Percentiles rank a stretch among this genome's conserved stretches.
These are phyloP conservation scores for Stigmatopora nigra DNA, from an alignment of 2,113 vertebrate genomes.

Conservation along the genomic window DNA sequence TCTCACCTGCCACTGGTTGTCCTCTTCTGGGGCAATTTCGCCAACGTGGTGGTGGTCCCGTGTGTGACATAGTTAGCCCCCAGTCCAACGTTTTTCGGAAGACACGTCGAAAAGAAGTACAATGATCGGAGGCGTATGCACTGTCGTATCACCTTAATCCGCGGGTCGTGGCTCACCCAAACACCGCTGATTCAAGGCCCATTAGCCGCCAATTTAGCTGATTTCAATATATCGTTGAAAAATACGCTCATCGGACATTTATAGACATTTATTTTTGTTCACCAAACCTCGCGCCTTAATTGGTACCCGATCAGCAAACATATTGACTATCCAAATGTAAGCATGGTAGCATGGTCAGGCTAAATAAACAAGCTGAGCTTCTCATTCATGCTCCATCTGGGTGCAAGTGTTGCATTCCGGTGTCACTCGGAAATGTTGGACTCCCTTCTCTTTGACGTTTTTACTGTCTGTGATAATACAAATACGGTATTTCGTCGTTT, in stretches of 20 bases:
- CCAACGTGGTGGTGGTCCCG: slow-evolving; percentile 90
- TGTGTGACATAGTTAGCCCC: slow-evolving; percentile 73
- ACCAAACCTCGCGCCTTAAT: slow-evolving; percentile 7
- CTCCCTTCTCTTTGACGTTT: not conserved
- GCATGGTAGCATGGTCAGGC: slow-evolving; percentile 18
- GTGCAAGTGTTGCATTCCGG: not conserved
- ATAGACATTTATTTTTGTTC: not conserved
- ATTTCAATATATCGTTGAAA: slow-evolving; percentile 29
- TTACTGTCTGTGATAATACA: not conserved
- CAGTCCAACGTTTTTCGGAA: not conserved
- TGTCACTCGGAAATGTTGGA: not conserved
- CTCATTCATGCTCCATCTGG: slow-evolving; percentile 13
- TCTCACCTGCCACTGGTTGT: slow-evolving; percentile 87
- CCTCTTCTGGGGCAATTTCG: slow-evolving; percentile 89
- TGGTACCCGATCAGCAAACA: slow-evolving; percentile 31
- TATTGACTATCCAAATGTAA: slow-evolving; percentile 4
- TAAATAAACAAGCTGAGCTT: slow-evolving; percentile 20
- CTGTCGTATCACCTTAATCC: not conserved
- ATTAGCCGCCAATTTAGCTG: slow-evolving; percentile 5
- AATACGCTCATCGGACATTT: slow-evolving; percentile 6
- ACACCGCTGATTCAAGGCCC: slow-evolving; percentile 46
- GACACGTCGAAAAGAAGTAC: not conserved
- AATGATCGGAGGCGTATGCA: not conserved
- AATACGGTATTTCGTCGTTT: not conserved
- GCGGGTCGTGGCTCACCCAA: slow-evolving; percentile 31